These are phyloP conservation scores for Phaedon cochleariae DNA, from an alignment of 2,888 invertebrate species.

Conservation along the genomic window DNA sequence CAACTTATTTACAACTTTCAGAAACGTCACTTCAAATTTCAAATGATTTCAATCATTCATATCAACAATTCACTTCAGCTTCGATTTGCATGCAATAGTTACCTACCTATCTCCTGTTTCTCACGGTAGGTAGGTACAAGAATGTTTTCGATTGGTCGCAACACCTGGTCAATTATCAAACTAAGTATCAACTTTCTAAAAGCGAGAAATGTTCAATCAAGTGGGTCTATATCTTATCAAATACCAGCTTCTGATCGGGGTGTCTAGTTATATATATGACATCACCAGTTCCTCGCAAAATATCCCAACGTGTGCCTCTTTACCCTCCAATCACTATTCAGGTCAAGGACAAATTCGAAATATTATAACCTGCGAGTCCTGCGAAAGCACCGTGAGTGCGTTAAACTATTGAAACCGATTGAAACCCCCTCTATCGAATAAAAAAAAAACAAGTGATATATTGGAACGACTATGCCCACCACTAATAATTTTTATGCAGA, in stretches of 20 bases:
- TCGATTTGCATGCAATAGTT: background rate
- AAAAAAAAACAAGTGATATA: background rate
- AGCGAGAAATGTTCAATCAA: background rate
- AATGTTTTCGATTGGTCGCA: background rate
- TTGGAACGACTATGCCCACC: background rate
- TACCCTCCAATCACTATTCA: background rate
- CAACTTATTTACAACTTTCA: no score
- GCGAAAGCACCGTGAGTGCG: background rate
- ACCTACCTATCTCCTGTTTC: background rate
- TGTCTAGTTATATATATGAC: background rate
- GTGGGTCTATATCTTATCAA: background rate
- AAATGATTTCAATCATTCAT: no score
- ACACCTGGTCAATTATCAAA: background rate
- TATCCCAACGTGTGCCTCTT: background rate
- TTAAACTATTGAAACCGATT: background rate
- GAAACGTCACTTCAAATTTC: no score
- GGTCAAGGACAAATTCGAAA: background rate
- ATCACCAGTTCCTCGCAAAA: background rate
- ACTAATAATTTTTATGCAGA: conserved; percentile 25
- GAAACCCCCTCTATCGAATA: background rate
- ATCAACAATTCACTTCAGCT: background rate
- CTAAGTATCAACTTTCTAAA: background rate
- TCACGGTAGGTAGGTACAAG: background rate
- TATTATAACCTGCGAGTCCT: background rate
- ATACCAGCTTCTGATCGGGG: background rate